Conservation (phyloP, 1,140 invertebrate genomes). For the Drosophila simulans region DNA sequence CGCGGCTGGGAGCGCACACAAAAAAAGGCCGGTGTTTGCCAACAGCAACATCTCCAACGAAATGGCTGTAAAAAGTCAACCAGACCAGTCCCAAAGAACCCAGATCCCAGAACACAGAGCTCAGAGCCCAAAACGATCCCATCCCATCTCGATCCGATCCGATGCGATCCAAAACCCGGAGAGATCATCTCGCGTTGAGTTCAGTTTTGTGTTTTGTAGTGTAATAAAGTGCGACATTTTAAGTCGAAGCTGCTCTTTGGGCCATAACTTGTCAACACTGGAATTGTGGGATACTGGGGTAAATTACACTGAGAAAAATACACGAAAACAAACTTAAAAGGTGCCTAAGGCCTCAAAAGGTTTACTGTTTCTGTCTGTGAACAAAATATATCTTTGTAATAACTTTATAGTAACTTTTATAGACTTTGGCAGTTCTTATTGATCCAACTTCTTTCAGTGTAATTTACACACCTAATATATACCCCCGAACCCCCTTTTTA, state of each 20-base stretch:
- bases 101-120: constrained; percentile 13
- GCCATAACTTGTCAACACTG: constrained; percentile 82
- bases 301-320: constrained; percentile 7
- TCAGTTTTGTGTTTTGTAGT: constrained; percentile 81
- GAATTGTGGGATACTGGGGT: constrained; percentile 44
- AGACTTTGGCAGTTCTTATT: too few relatives aligned
- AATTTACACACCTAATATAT: constrained; percentile 8
- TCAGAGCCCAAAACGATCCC: constrained; percentile 18
- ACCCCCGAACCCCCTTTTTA: constrained; percentile 1
- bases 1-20: constrained; percentile 74
- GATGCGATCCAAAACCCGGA: constrained; percentile 16
- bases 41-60: constrained; percentile 58
- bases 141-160: constrained; percentile 1
- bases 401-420: too few relatives aligned
- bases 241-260: constrained; percentile 72
- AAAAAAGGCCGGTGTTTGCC: constrained; percentile 76
- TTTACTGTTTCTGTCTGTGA: not conserved
- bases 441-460: constrained; percentile 7
- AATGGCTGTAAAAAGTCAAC: constrained; percentile 69
- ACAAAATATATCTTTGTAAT: not conserved
- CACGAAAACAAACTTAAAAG: not conserved
- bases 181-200: constrained; percentile 50
- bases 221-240: constrained; percentile 83
- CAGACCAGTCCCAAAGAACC: constrained; percentile 41
- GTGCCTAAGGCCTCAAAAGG: not conserved